Percentiles rank a stretch among this genome's conserved stretches.
Conservation (phyloP, 2,888 invertebrate genomes). For the Merodon equestris region DNA sequence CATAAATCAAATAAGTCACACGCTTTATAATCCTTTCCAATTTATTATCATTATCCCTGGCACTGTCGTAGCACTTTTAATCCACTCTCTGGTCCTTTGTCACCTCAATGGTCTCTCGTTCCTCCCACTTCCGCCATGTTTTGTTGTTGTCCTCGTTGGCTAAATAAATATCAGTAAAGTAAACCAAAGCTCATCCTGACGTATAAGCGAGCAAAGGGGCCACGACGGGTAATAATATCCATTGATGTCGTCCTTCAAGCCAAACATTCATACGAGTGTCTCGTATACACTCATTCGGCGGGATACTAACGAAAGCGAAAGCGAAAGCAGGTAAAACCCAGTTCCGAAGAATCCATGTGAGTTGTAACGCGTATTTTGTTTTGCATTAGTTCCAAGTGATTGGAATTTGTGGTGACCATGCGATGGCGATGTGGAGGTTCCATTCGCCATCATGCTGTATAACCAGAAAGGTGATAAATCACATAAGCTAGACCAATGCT, state of each 20-base stretch:
- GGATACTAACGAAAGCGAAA: too few relatives aligned
- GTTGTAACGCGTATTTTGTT: constrained; percentile 27
- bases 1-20: constrained; percentile 62
- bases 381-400: constrained; percentile 47
- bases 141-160: constrained; percentile 38
- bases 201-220: constrained; percentile 16
- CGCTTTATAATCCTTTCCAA: constrained; percentile 58
- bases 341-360: constrained; percentile 29
- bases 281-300: too few relatives aligned
- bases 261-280: too few relatives aligned
- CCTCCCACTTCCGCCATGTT: neutral
- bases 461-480: constrained; percentile 55
- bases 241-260: constrained; percentile 45
- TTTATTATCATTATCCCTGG: constrained; percentile 64
- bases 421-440: constrained; percentile 26
- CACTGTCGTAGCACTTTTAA: constrained; percentile 57
- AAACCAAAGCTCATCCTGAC: constrained; percentile 57
- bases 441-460: neutral
- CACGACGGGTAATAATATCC: constrained; percentile 34
- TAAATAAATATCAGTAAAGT: constrained; percentile 60
- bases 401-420: constrained; percentile 34
- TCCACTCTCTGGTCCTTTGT: constrained; percentile 51
- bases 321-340: too few relatives aligned
- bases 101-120: constrained; percentile 9
- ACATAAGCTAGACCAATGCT: constrained; percentile 53